Evolutionary conservation across 1,140 invertebrate species (phyloP), one percentile per base, ranked within the genome.

Genomic region (Temnothorax curvispinosus): DNA sequence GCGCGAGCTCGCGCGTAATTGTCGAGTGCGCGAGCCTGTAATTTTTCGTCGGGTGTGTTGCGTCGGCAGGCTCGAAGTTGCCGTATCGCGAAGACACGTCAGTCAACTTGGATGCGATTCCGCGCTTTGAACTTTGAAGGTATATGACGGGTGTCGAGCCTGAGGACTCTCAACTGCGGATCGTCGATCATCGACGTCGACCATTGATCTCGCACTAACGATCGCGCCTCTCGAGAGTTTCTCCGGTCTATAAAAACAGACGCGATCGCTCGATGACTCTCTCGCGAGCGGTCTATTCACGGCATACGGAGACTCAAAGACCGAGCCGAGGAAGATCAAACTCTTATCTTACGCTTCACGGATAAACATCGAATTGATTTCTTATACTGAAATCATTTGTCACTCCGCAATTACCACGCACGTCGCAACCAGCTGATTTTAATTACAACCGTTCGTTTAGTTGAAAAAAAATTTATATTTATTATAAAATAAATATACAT

Each of bases 171-270:
- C 80, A 84, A 84, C 64, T 56, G 80, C 18, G 54, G 54, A 84
- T 84, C 47, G 54, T 84, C 54, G 80, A 75, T 75, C 54, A 84
- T 62, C 69, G 54, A 60, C 54, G 35, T 18, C 80, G 80, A 82
- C 27, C 80, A 74, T 74, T 82, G 80, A 84, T 84, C 80, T 84
- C 54, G 15, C 54, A 27, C 27, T 82, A 82, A 82, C 80, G 65
- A 82, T 82, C 65, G 27, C 18, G 38, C 18, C 41, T 58, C 41
- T 74, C 67, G 56, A 84, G 54, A 84, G 69, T 75, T 84, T 84
- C 80, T 75, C 80, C n/a, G 80, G 41, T 50, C 56, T 84, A 75
- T 60, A 84, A 84, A 84, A 84, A 75, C 80, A 84, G 69, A 75
- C 67, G 27, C 41, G 67, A 44, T 65, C 44, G 75, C 71, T 32